These are phyloP conservation scores for Hydrolagus affinis DNA, from an alignment of 2,113 vertebrate species.

Conservation along the genomic window DNA sequence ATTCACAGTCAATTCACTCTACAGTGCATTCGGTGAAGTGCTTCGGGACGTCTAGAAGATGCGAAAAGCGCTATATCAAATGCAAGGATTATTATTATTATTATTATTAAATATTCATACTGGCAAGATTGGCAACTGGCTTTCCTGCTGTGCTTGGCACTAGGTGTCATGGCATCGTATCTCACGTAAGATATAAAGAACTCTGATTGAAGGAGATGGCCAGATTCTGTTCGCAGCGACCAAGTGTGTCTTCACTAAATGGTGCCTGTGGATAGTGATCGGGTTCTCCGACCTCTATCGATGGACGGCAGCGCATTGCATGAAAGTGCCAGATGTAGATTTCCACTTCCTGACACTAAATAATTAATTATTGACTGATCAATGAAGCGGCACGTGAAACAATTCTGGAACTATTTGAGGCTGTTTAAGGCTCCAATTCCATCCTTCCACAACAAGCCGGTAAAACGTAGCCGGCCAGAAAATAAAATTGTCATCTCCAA, in stretches of 20 bases:
- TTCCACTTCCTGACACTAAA: conserved; percentile 55
- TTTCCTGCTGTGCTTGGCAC: not conserved
- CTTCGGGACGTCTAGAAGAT: too few species aligned
- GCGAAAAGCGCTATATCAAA: too few species aligned
- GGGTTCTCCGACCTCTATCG: conserved; percentile 50
- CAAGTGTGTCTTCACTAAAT: conserved; percentile 40
- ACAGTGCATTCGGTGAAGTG: too few species aligned
- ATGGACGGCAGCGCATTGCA: conserved; percentile 46
- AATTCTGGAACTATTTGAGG: conserved; percentile 37
- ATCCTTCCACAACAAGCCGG: conserved; percentile 40
- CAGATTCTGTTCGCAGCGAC: conserved; percentile 37
- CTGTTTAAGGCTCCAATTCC: conserved; percentile 43
- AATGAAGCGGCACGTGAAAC: conserved; percentile 38
- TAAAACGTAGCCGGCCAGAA: conserved; percentile 31
- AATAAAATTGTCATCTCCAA: conserved; percentile 11
- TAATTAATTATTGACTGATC: conserved; percentile 63
- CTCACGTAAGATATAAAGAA: conserved; percentile 50
- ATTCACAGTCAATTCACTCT: too few species aligned
- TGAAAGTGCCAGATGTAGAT: conserved; percentile 41
- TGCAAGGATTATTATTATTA: too few species aligned
- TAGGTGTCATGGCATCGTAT: conserved; percentile 42
- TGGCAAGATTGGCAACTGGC: not conserved
- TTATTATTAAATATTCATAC: too few species aligned
- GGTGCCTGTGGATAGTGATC: conserved; percentile 41
- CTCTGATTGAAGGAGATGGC: conserved; percentile 53